Evolutionary conservation across 1,140 invertebrate species (phyloP).

Genomic region (Hypsibius dujardini): DNA sequence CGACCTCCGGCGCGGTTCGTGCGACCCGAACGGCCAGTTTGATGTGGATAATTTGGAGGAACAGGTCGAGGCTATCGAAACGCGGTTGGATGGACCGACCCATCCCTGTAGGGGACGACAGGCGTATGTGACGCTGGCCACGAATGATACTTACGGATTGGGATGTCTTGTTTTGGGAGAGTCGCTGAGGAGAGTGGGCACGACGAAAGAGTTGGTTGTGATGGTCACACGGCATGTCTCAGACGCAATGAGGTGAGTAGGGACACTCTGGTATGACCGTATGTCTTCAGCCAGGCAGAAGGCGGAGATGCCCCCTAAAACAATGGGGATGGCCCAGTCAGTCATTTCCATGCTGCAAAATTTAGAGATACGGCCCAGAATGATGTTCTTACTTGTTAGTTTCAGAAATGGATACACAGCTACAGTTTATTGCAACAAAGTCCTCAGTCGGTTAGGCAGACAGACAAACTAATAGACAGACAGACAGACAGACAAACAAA

Average conservation of each 20-base stretch:
- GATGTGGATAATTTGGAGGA: not conserved
- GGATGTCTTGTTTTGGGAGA: conserved; percentile 33
- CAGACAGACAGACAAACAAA: no score
- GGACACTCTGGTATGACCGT: not conserved
- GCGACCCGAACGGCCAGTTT: not conserved
- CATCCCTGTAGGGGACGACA: conserved; percentile 26
- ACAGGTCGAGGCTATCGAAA: not conserved
- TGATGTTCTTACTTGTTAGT: no score
- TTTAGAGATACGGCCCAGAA: no score
- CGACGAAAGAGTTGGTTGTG: conserved; percentile 30
- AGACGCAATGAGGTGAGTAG: conserved; percentile 28
- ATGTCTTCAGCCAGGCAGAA: no score
- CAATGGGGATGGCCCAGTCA: no score
- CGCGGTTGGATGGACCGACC: not conserved
- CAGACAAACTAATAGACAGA: not conserved
- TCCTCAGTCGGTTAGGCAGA: not conserved
- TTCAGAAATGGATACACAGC: no score
- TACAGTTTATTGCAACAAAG: no score
- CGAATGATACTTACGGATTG: conserved; percentile 34
- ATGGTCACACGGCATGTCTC: conserved; percentile 33
- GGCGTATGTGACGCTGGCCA: conserved; percentile 35
- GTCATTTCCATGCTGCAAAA: no score
- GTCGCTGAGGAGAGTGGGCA: conserved; percentile 30
- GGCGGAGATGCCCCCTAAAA: no score
- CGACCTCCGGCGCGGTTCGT: not conserved